Evolutionary conservation across 2,888 invertebrate species (phyloP).

Genomic region (Eupithecia pulchellata): DNA sequence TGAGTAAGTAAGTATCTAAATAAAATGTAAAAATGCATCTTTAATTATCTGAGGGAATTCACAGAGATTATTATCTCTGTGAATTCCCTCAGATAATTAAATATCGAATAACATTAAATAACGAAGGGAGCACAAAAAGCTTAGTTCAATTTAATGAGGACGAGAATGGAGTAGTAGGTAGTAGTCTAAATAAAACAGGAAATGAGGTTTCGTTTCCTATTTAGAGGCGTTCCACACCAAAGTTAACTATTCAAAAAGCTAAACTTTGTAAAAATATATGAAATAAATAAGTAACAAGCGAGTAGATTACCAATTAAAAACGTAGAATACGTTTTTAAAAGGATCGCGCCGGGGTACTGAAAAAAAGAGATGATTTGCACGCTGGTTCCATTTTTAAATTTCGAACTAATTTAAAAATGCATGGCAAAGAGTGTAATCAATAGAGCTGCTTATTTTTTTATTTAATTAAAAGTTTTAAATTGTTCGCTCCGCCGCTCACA

Average conservation of each 20-base stretch:
- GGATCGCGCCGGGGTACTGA: neutral
- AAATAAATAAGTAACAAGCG: neutral
- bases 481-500: conserved; percentile 37
- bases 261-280: neutral
- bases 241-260: conserved; percentile 16
- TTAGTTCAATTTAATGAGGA: conserved; percentile 37
- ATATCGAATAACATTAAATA: too few relatives aligned
- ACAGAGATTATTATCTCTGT: conserved; percentile 25
- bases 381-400: neutral
- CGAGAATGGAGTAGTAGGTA: conserved; percentile 23
- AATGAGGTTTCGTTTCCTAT: conserved; percentile 32
- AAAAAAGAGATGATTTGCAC: neutral
- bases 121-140: conserved; percentile 27
- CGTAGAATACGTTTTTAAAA: neutral
- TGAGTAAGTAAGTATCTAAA: neutral
- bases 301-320: too few relatives aligned
- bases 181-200: conserved; percentile 31
- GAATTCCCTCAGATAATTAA: too few relatives aligned
- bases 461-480: conserved; percentile 47
- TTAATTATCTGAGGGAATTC: conserved; percentile 5
- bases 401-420: conserved; percentile 12
- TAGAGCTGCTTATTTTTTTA: conserved; percentile 33
- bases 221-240: conserved; percentile 25
- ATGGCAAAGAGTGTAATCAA: conserved; percentile 21
- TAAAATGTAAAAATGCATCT: neutral